Conservation (phyloP, 2,797 vertebrate species). For the Syngnathus acus region DNA sequence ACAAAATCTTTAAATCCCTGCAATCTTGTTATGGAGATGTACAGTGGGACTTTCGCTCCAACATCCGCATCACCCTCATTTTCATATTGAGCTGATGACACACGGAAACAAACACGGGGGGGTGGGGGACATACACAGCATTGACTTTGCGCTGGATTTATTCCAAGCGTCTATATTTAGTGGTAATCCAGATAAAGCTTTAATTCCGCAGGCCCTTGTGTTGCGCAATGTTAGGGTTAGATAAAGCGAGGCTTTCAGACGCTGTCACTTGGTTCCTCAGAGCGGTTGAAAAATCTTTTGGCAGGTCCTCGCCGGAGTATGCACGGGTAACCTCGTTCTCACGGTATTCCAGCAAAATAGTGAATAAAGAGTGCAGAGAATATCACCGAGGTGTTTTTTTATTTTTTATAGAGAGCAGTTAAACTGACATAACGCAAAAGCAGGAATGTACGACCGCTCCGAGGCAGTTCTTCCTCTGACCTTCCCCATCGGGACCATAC, state of each 20-base stretch:
- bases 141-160: constrained; percentile 67
- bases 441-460: neutral
- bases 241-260: constrained; percentile 34
- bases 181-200: constrained; percentile 72
- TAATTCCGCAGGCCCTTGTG: constrained; percentile 59
- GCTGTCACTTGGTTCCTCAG: constrained; percentile 9
- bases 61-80: constrained; percentile 26
- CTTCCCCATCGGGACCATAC: neutral
- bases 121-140: constrained; percentile 44
- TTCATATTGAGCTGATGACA: constrained; percentile 36
- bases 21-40: neutral
- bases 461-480: neutral
- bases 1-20: neutral
- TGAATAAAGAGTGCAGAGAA: too few relatives aligned
- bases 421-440: neutral
- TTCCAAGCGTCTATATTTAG: constrained; percentile 71
- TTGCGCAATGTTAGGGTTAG: constrained; percentile 48
- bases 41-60: neutral
- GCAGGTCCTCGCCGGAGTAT: neutral
- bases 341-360: too few relatives aligned
- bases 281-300: neutral
- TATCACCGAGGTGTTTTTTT: neutral
- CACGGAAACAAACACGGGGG: constrained; percentile 43
- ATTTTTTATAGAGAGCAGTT: neutral
- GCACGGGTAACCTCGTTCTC: neutral